Evolutionary conservation across 2,113 vertebrate genomes (phyloP).

Genomic region (Rhodinocichla rosea): DNA sequence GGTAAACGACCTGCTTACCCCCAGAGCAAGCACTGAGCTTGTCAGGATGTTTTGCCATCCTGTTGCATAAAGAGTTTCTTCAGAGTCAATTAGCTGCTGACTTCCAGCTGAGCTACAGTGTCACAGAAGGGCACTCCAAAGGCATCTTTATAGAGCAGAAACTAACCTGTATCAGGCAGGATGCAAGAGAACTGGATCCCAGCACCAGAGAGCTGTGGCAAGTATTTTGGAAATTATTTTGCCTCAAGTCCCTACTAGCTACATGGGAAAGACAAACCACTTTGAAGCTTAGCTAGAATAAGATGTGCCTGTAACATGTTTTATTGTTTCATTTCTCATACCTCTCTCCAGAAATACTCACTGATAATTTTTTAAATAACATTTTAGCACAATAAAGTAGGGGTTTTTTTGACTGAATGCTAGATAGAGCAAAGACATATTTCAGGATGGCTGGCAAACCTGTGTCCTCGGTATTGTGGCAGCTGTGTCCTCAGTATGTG

Average conservation of each 20-base stretch:
- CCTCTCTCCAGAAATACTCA: not conserved
- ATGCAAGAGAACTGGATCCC: not conserved
- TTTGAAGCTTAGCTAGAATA: not conserved
- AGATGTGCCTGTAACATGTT: not conserved
- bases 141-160: not conserved
- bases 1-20: not conserved
- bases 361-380: not conserved
- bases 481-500: not conserved
- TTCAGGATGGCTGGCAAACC: not conserved
- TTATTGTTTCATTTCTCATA: not conserved
- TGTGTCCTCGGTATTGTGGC: no score
- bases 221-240: not conserved
- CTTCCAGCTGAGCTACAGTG: not conserved
- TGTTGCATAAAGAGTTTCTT: not conserved
- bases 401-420: not conserved
- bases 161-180: not conserved
- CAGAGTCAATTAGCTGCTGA: not conserved
- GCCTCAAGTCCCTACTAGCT: not conserved
- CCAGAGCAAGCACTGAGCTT: not conserved
- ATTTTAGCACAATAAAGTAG: not conserved
- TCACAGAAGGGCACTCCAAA: not conserved
- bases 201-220: not conserved
- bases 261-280: not conserved
- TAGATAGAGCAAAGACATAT: not conserved
- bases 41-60: not conserved